These are phyloP conservation scores for Felis chaus DNA, from an alignment of 2,113 vertebrate genomes.

Conservation along the genomic window DNA sequence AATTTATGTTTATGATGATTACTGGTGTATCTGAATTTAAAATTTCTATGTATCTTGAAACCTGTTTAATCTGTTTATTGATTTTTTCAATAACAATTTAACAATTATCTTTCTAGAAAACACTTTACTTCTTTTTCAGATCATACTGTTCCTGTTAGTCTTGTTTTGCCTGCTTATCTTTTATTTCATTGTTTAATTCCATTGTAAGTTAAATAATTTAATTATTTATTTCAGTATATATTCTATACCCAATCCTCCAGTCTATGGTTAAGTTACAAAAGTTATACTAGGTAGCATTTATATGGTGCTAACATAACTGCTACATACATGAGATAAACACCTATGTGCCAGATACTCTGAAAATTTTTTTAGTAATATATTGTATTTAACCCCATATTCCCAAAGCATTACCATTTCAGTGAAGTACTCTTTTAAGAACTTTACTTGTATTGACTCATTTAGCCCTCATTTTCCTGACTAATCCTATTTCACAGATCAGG, in stretches of 20 bases:
- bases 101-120: background rate
- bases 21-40: background rate
- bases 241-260: background rate
- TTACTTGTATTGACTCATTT: background rate
- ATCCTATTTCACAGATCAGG: background rate
- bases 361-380: background rate
- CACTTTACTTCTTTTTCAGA: background rate
- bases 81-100: background rate
- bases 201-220: background rate
- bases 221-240: background rate
- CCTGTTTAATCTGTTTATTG: background rate
- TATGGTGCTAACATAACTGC: background rate
- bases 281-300: background rate
- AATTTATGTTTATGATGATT: background rate
- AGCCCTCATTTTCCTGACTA: background rate
- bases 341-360: background rate
- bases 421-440: background rate
- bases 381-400: background rate
- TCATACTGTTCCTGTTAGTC: background rate
- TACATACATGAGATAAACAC: background rate
- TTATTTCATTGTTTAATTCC: background rate
- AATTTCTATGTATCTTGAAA: constrained; percentile 6
- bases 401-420: background rate
- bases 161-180: background rate
- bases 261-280: background rate